Evolutionary conservation across 2,113 vertebrate species (phyloP).

Genomic region (Cottus gobio): DNA sequence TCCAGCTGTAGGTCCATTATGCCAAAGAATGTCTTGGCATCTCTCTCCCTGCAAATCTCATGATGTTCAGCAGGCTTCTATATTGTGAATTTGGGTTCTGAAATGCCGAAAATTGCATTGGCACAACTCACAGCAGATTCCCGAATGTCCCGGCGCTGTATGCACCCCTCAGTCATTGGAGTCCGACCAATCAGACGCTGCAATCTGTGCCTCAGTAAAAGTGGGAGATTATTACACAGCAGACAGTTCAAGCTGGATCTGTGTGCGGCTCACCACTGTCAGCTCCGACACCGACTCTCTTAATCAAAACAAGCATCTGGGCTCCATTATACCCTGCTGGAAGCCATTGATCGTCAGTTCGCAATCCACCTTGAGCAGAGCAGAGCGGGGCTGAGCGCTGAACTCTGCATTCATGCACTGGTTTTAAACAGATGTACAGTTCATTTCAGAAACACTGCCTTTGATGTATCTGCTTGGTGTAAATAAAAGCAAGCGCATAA

Average conservation of each 20-base stretch:
- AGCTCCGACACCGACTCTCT: conserved; percentile 64
- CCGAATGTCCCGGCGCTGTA: conserved; percentile 34
- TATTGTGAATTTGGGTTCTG: conserved; percentile 52
- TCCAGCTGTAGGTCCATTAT: conserved; percentile 55
- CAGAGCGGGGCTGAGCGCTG: conserved; percentile 23
- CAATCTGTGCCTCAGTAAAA: conserved; percentile 69
- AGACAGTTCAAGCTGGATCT: conserved; percentile 58
- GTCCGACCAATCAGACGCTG: conserved; percentile 65
- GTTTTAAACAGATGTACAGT: conserved; percentile 28
- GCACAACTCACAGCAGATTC: conserved; percentile 46
- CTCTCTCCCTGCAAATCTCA: conserved; percentile 19
- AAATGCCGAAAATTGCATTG: conserved; percentile 70
- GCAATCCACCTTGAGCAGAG: conserved; percentile 49
- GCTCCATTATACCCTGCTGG: conserved; percentile 70
- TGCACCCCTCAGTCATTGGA: conserved; percentile 54
- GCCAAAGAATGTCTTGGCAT: conserved; percentile 54
- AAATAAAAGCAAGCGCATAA: not conserved
- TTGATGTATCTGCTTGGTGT: conserved; percentile 19
- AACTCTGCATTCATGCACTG: conserved; percentile 36
- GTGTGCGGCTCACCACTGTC: conserved; percentile 63
- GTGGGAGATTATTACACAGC: conserved; percentile 62
- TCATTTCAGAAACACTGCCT: conserved; percentile 23
- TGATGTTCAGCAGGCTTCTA: conserved; percentile 44
- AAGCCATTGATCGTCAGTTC: conserved; percentile 69
- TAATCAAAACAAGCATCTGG: conserved; percentile 80